Evolutionary conservation across 2,888 invertebrate genomes (phyloP).

Genomic region (Microplitis deprimator): DNA sequence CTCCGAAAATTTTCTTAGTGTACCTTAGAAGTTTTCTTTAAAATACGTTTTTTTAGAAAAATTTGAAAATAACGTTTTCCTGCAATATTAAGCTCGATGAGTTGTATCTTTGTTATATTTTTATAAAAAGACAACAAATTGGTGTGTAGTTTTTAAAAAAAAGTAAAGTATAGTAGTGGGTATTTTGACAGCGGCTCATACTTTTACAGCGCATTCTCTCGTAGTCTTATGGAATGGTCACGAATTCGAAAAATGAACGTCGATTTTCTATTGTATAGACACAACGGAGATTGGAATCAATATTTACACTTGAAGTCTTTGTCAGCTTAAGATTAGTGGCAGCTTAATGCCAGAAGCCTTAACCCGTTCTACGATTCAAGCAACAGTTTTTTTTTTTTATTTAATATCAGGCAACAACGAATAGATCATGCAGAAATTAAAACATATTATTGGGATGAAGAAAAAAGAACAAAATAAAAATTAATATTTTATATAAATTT

Average conservation of each 20-base stretch:
- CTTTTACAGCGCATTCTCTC: slow-evolving; percentile 33
- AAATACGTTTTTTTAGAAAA: neutral
- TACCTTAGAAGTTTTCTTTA: no score
- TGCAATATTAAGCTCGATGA: neutral
- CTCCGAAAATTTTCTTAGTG: no score
- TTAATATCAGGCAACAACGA: neutral
- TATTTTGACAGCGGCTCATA: slow-evolving; percentile 66
- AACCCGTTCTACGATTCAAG: slow-evolving; percentile 59
- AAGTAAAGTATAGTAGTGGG: slow-evolving; percentile 58
- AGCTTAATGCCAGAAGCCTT: slow-evolving; percentile 52
- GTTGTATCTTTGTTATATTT: neutral
- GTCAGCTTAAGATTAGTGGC: slow-evolving; percentile 64
- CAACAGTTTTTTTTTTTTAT: slow-evolving; percentile 41
- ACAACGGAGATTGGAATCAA: slow-evolving; percentile 65
- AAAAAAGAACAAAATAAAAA: slow-evolving; percentile 9
- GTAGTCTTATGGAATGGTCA: slow-evolving; percentile 16
- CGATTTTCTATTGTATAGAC: slow-evolving; percentile 58
- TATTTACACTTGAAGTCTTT: slow-evolving; percentile 65
- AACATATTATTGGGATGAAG: neutral
- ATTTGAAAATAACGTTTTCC: neutral
- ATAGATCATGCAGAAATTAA: no score
- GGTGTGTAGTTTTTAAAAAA: slow-evolving; percentile 35
- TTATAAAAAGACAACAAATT: neutral
- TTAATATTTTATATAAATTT: slow-evolving; percentile 8
- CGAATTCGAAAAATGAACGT: slow-evolving; percentile 40